Evolutionary conservation across 2,888 invertebrate genomes (phyloP).

Genomic region (Hecatera dysodea): DNA sequence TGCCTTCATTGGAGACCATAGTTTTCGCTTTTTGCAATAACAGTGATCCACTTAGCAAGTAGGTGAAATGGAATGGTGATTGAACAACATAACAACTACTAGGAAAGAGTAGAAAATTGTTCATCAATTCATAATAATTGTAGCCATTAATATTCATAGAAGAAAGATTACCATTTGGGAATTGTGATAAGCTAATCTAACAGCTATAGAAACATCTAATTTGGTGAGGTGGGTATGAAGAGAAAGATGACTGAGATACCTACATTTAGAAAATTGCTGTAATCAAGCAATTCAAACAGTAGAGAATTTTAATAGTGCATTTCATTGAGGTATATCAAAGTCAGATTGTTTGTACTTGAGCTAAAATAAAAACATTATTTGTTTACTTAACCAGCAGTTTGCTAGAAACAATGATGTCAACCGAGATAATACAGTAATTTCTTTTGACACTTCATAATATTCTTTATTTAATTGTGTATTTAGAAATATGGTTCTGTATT

Average conservation of each 20-base stretch:
- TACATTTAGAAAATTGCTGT: slow-evolving; percentile 48
- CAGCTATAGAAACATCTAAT: background rate
- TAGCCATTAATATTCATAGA: slow-evolving; percentile 10
- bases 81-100: slow-evolving; percentile 74
- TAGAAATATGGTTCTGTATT: background rate
- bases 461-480: background rate
- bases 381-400: slow-evolving; percentile 38
- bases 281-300: slow-evolving; percentile 36
- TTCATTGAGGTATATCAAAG: slow-evolving; percentile 13
- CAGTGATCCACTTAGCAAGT: slow-evolving; percentile 76
- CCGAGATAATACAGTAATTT: slow-evolving; percentile 6
- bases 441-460: background rate
- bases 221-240: slow-evolving; percentile 6
- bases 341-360: slow-evolving; percentile 38
- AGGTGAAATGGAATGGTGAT: slow-evolving; percentile 80
- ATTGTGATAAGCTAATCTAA: background rate
- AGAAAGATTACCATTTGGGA: slow-evolving; percentile 12
- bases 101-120: slow-evolving; percentile 48
- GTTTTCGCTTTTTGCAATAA: slow-evolving; percentile 50
- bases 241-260: slow-evolving; percentile 56
- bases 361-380: slow-evolving; percentile 42
- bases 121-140: slow-evolving; percentile 19
- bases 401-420: slow-evolving; percentile 40
- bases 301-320: slow-evolving; percentile 30
- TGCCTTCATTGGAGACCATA: slow-evolving; percentile 38